These are phyloP conservation scores for Nothoprocta perdicaria DNA, from an alignment of 2,113 vertebrate species.

Conservation along the genomic window DNA sequence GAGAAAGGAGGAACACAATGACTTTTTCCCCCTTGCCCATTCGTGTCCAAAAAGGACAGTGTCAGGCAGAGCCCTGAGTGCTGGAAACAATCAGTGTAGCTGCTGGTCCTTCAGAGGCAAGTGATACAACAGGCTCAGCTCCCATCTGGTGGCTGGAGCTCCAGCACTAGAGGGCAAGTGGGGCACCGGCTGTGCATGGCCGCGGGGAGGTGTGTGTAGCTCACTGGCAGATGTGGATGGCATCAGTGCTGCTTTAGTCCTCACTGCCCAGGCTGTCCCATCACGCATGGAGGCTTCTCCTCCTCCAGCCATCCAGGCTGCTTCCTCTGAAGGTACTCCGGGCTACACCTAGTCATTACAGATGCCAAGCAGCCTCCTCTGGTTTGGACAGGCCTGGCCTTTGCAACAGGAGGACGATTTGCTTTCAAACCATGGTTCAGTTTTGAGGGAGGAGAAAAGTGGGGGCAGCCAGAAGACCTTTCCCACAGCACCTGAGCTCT, in stretches of 20 bases:
- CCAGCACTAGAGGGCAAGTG: neutral
- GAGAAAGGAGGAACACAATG: neutral
- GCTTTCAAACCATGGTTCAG: neutral
- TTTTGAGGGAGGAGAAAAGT: neutral
- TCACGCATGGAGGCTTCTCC: fast-evolving
- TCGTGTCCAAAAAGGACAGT: neutral
- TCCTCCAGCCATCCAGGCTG: fast-evolving
- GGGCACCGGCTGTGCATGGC: neutral
- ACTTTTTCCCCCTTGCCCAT: neutral
- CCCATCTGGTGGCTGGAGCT: neutral
- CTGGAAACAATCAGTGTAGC: neutral
- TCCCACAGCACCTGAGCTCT: neutral
- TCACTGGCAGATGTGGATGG: fast-evolving
- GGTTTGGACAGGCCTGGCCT: neutral
- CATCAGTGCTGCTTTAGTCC: neutral
- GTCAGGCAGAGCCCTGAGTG: fast-evolving
- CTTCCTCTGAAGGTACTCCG: neutral
- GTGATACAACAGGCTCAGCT: neutral
- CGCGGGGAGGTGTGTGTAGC: neutral
- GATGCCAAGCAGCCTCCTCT: neutral
- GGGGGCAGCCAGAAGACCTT: too few species aligned
- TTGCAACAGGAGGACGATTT: neutral
- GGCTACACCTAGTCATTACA: too few species aligned
- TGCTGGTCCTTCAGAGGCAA: neutral
- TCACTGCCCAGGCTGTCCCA: fast-evolving